Percentiles rank a stretch among this genome's conserved stretches.
These are phyloP conservation scores for Lagopus muta DNA, from an alignment of 2,113 vertebrate species.

Conservation along the genomic window DNA sequence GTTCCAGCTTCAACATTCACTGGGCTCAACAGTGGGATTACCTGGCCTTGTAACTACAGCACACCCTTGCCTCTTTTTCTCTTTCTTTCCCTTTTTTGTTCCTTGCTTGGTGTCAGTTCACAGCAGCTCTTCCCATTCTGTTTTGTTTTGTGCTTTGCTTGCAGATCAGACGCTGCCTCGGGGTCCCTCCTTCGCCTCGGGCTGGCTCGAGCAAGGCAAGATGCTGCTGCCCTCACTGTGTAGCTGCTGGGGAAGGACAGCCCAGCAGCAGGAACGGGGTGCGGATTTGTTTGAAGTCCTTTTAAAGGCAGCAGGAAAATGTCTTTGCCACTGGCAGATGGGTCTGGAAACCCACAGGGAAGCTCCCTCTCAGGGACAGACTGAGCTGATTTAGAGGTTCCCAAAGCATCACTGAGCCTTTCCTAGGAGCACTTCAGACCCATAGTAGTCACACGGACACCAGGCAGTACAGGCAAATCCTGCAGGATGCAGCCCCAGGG, in stretches of 20 bases:
- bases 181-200: neutral
- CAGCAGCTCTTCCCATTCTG: neutral
- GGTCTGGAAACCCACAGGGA: neutral
- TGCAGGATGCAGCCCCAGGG: neutral
- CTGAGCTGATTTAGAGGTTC: neutral
- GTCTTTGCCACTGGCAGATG: fast-evolving
- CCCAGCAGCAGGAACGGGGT: neutral
- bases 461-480: neutral
- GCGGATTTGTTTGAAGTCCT: neutral
- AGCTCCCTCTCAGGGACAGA: neutral
- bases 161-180: neutral
- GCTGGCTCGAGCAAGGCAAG: neutral
- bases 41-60: conserved; percentile 34
- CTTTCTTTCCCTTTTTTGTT: conserved; percentile 48
- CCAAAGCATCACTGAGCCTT: neutral
- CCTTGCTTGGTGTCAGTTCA: conserved; percentile 17
- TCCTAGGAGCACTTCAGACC: neutral
- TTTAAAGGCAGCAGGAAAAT: neutral
- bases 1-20: neutral
- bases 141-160: neutral
- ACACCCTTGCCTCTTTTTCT: neutral
- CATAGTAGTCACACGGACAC: neutral
- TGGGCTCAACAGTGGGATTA: neutral
- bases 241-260: neutral
- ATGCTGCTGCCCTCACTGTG: neutral